Conservation (phyloP, 2,113 vertebrate species). For the Ancistrus triradiatus region DNA sequence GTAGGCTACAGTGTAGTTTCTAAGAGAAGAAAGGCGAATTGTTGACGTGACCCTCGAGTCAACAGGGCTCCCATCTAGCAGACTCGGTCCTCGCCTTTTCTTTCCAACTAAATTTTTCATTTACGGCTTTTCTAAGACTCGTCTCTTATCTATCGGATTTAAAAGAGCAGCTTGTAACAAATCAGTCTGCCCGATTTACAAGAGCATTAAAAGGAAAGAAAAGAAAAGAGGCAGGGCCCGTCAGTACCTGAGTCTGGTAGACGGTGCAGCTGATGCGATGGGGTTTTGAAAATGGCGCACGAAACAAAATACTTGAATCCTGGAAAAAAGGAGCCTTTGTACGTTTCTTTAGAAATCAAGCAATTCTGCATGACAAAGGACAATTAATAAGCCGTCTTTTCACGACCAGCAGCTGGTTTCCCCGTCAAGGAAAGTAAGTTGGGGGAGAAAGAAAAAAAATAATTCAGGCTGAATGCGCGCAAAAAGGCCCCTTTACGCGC, state of each 20-base stretch:
- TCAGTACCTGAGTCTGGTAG: slow-evolving; percentile 99
- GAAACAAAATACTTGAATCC: slow-evolving; percentile 99
- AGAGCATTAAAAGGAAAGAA: slow-evolving; percentile 99
- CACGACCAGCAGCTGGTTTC: slow-evolving; percentile 99
- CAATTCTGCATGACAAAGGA: slow-evolving; percentile 99
- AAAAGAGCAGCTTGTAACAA: slow-evolving; percentile 99
- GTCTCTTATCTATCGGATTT: slow-evolving; percentile 99
- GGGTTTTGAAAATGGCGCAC: slow-evolving; percentile 98
- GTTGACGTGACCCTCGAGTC: slow-evolving; percentile 99
- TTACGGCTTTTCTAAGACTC: slow-evolving; percentile 99
- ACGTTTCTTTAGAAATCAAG: slow-evolving; percentile 99
- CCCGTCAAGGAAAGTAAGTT: slow-evolving; percentile 99
- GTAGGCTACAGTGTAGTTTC: slow-evolving; percentile 97
- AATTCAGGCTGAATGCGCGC: slow-evolving; percentile 99
- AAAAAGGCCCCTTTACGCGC: slow-evolving; percentile 92
- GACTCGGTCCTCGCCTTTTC: slow-evolving; percentile 98
- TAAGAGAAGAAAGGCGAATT: slow-evolving; percentile 98
- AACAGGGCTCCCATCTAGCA: slow-evolving; percentile 99
- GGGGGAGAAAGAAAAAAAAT: slow-evolving; percentile 84
- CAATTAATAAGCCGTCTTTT: slow-evolving; percentile 99
- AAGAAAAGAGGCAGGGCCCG: slow-evolving; percentile 97
- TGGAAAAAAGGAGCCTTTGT: slow-evolving; percentile 99
- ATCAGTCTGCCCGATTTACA: slow-evolving; percentile 99
- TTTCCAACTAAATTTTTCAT: slow-evolving; percentile 99
- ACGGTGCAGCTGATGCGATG: slow-evolving; percentile 99